Conservation (phyloP, 2,888 invertebrate species). For the Oligia strigilis region DNA sequence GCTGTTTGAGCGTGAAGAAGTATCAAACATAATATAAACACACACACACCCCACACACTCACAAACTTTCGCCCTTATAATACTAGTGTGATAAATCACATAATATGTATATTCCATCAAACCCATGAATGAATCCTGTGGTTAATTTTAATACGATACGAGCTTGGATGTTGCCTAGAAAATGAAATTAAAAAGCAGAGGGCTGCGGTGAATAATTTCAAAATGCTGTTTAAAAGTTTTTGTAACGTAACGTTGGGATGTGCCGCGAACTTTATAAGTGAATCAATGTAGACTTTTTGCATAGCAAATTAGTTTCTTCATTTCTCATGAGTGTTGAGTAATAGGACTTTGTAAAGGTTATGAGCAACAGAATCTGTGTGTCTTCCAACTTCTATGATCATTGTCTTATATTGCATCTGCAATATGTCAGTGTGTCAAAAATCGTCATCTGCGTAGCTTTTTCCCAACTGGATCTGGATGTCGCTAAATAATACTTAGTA, state of each 20-base stretch:
- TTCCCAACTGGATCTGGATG: too few relatives aligned
- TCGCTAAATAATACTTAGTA: too few relatives aligned
- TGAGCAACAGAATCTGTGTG: background rate
- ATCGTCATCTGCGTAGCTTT: too few relatives aligned
- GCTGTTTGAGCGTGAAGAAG: too few relatives aligned
- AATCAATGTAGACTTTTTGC: background rate
- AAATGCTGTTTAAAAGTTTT: slow-evolving; percentile 71
- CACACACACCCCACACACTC: too few relatives aligned
- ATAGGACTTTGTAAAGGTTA: background rate
- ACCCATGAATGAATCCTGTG: slow-evolving; percentile 55
- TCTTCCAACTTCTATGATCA: background rate
- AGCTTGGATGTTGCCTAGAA: slow-evolving; percentile 66
- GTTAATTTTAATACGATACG: slow-evolving; percentile 68
- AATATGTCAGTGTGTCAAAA: too few relatives aligned
- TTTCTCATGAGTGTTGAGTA: background rate
- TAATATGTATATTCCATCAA: slow-evolving; percentile 51
- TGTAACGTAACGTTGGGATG: slow-evolving; percentile 44
- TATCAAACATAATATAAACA: too few relatives aligned
- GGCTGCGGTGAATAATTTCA: slow-evolving; percentile 71
- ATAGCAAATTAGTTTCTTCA: background rate
- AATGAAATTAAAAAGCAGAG: slow-evolving; percentile 76
- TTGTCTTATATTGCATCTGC: too few relatives aligned
- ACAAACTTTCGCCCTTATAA: too few relatives aligned
- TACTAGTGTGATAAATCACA: slow-evolving; percentile 12
- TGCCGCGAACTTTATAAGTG: slow-evolving; percentile 35